Conservation (phyloP, 2,797 vertebrate species). For the Tenualosa ilisha region DNA sequence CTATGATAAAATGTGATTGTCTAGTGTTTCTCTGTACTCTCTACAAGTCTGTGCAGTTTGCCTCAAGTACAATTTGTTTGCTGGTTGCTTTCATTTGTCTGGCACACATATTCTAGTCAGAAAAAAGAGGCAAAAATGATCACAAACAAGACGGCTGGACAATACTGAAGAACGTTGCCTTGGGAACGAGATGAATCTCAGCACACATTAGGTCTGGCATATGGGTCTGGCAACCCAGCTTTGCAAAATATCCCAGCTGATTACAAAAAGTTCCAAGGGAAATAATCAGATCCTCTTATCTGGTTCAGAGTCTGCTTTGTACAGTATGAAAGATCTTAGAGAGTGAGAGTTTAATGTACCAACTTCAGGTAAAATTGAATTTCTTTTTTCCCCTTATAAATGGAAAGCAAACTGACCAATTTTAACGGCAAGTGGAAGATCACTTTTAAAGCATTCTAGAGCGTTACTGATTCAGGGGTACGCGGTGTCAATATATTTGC, state of each 20-base stretch:
- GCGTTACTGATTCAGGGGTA: not conserved
- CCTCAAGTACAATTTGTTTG: not conserved
- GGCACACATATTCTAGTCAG: not conserved
- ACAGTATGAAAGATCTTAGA: too few species aligned
- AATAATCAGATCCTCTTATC: too few species aligned
- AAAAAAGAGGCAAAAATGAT: not conserved
- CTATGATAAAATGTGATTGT: not conserved
- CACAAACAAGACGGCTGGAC: not conserved
- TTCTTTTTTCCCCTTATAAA: too few species aligned
- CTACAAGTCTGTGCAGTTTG: not conserved
- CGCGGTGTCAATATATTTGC: not conserved
- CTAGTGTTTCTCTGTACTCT: not conserved
- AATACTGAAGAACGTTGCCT: not conserved
- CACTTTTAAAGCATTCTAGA: not conserved
- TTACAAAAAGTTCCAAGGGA: too few species aligned
- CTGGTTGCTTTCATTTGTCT: not conserved
- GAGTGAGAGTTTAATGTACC: too few species aligned
- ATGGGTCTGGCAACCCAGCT: too few species aligned
- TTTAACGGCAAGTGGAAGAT: not conserved
- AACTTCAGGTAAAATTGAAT: too few species aligned
- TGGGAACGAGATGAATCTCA: too few species aligned
- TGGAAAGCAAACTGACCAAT: too few species aligned
- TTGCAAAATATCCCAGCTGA: too few species aligned
- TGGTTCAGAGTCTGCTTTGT: too few species aligned
- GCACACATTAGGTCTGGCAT: too few species aligned